Evolutionary conservation across 2,888 invertebrate species (phyloP), one percentile per base, ranked within the genome.

Genomic region (Sympetrum striolatum): DNA sequence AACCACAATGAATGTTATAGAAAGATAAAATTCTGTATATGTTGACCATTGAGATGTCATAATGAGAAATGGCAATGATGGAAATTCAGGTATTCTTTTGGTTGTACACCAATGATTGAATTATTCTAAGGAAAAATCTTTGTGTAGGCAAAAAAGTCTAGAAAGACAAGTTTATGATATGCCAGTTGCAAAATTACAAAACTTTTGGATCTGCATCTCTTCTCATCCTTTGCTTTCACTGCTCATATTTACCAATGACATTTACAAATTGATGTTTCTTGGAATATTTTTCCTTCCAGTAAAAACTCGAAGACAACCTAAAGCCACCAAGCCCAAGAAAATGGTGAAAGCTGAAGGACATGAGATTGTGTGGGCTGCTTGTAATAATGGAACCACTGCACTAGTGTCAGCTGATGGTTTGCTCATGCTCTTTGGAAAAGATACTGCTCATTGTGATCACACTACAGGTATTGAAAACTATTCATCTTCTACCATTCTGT

Each of bases 341-440:
- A 97, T 99, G 95, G 96, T 96, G 60, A 97, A 98, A 94, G 96
- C 98, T 91, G 98, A 98, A 92, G 97, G 97, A 0, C 97, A 98
- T 93, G 95, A 96, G 92, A 96, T 99, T 48, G 95, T 97, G 0
- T 96, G 96, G 92, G 97, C 97, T 0, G 98, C 98, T 0, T 98
- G 98, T 93, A 99, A 99, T 94, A 98, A 98, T 94, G 99, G 98
- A 8, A 98, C 98, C 2, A 98, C 98, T 15, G 99, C 98, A 5
- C 95, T 99, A 91, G 97, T 99, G 0, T 98, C 98, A 1, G 96
- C 97, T 92, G 97, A 97, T 90, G 99, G 99, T 0, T 96, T 97
- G 92, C 94, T 99, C 73, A 96, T 98, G 91, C 97, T 99, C 97
- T 99, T 98, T 94, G 99, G 99, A 80, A 99, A 99, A 93, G 99